Evolutionary conservation across 2,888 invertebrate species (phyloP), one percentile per base, ranked within the genome.

Genomic region (Drosophila multiciliata): DNA sequence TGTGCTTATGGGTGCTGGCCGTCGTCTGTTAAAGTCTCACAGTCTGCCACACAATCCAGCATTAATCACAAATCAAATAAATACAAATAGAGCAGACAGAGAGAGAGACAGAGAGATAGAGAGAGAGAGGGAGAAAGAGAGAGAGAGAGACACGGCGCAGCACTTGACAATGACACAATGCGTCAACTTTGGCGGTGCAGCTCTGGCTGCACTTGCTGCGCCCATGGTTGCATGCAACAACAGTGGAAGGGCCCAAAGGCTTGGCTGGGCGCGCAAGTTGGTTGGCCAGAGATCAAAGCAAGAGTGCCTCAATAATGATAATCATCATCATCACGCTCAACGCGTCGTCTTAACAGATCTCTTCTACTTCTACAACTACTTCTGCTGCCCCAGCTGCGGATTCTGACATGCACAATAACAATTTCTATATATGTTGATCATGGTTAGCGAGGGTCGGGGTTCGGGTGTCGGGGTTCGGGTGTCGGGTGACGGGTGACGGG

Each of bases 281-380:
- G 63, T 38, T 48, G 57, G 57, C 54, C 26, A 26, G 68, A 87
- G 87, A 87, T 87, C 87, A 87, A 87, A 87, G 87, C 89, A 87
- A 87, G 85, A 85, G 87, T 87, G 80, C 87, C 89, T 89, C 87
- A 87, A 87, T 89, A 89, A 84, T 73, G 83, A 85, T 88, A 86
- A 85, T 85, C 85, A 87, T 85, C 79, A 79, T 80, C 63, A 77
- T 75, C 75, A 75, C 66, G 67, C 49, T 73, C 84, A 61, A n/a
- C 53, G 45, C 61, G 54, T 36, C 45, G 70, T 64, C 71, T 72
- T 59, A 70, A 66, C 76, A 76, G 75, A 78, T 75, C 75, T 65
- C 66, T 54, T 60, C 62, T 63, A 65, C 67, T 57, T 62, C 66
- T 70, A 45, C 49, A 12, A 38, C 63, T 15, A 50, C 33, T 38